These are phyloP conservation scores for Tetramorium simillimum DNA, from an alignment of 1,140 invertebrate genomes.

Conservation along the genomic window DNA sequence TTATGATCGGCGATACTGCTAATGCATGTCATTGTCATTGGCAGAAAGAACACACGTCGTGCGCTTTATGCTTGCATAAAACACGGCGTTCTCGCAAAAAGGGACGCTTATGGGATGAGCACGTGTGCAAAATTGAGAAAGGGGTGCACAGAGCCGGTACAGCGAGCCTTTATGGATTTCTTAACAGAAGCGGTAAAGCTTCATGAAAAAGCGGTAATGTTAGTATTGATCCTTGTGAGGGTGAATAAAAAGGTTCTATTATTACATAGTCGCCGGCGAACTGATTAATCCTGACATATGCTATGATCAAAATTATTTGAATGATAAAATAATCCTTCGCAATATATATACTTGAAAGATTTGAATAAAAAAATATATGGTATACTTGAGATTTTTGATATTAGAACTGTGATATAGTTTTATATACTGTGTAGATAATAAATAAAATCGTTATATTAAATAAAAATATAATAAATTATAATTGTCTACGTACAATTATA, in stretches of 20 bases:
- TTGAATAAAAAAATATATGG: not conserved
- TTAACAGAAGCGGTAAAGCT: not conserved
- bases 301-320: not conserved
- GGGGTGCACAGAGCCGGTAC: slow-evolving; percentile 12
- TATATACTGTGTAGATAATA: not conserved
- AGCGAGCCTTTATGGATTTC: slow-evolving; percentile 36
- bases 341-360: not conserved
- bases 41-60: not conserved
- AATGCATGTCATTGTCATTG: not conserved
- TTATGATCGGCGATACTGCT: slow-evolving; percentile 18
- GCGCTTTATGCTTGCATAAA: slow-evolving; percentile 61
- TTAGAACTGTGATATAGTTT: not conserved
- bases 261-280: not conserved
- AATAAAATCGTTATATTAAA: not conserved
- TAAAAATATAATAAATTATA: not conserved
- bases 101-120: not conserved
- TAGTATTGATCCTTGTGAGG: slow-evolving; percentile 4
- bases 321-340: not conserved
- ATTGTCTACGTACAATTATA: not conserved
- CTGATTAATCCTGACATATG: not conserved
- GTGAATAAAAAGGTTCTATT: not conserved
- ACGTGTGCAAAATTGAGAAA: slow-evolving; percentile 59
- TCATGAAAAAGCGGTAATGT: slow-evolving; percentile 60
- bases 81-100: slow-evolving; percentile 1
- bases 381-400: not conserved